Evolutionary conservation across 1,140 invertebrate species (phyloP).

Genomic region (Polypedilum pembai): DNA sequence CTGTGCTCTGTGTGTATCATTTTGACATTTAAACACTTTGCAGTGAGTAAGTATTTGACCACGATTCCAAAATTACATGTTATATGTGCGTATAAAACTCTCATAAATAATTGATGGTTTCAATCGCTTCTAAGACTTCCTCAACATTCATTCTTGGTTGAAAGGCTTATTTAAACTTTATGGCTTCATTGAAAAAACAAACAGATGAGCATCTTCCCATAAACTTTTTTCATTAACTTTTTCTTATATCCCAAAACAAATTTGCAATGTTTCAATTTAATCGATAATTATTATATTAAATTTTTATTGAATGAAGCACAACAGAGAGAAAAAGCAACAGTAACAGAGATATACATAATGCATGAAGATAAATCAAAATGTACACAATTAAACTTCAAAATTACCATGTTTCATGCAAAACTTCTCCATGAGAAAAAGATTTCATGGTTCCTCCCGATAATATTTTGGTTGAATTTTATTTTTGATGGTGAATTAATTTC

Average conservation of each 20-base stretch:
- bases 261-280: slow-evolving; percentile 5
- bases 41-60: background rate
- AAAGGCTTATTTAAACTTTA: background rate
- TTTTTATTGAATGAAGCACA: background rate
- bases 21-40: no score
- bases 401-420: background rate
- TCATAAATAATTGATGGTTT: slow-evolving; percentile 13
- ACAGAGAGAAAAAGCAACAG: no score
- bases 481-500: slow-evolving; percentile 18
- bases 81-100: background rate
- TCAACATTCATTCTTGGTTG: background rate
- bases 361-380: slow-evolving; percentile 13
- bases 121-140: slow-evolving; percentile 3
- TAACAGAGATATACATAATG: no score
- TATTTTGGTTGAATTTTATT: background rate
- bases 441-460: background rate
- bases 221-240: background rate
- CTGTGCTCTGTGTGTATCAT: no score
- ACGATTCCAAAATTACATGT: background rate
- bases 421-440: background rate
- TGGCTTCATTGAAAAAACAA: background rate
- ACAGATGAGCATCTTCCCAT: background rate
- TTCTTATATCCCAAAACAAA: background rate
- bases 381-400: slow-evolving; percentile 20
- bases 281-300: slow-evolving; percentile 10